Evolutionary conservation across 1,140 invertebrate genomes (phyloP).

Genomic region (Bradysia coprophila): DNA sequence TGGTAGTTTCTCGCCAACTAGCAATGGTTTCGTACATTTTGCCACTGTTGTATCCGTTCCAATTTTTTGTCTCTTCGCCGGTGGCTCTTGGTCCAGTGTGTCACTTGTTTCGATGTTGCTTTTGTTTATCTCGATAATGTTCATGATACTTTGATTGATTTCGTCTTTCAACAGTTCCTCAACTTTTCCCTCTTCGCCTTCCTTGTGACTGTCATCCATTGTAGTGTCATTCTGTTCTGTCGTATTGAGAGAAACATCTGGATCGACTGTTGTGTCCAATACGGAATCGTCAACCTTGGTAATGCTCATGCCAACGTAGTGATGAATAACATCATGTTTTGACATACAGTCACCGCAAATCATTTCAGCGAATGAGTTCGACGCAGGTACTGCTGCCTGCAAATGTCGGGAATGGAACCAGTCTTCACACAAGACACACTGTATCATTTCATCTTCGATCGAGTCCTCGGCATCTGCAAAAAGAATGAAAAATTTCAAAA

Average conservation of each 20-base stretch:
- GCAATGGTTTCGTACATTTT: neutral
- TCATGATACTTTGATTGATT: neutral
- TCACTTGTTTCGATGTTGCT: conserved; percentile 5
- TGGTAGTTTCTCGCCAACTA: neutral
- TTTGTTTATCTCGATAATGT: conserved; percentile 1
- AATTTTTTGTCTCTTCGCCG: conserved; percentile 5
- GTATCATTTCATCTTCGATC: conserved; percentile 82
- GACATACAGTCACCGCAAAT: conserved; percentile 55
- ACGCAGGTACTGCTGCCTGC: conserved; percentile 30
- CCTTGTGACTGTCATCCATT: neutral
- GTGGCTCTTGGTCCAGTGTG: conserved; percentile 4
- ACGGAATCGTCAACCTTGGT: conserved; percentile 6
- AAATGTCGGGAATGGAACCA: conserved; percentile 89
- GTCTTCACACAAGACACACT: conserved; percentile 94
- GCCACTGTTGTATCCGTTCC: conserved; percentile 5
- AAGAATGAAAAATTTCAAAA: too few relatives aligned
- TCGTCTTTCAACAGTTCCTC: neutral
- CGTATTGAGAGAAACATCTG: neutral
- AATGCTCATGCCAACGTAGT: conserved; percentile 36
- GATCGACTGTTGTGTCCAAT: neutral
- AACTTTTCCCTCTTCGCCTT: neutral
- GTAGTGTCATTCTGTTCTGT: neutral
- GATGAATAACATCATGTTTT: conserved; percentile 51
- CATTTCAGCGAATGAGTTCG: conserved; percentile 56
- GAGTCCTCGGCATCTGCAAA: conserved; percentile 57